phyloP scores from a whole-genome alignment of 2,113 vertebrate species.

The Erpornis zantholeuca region DNA sequence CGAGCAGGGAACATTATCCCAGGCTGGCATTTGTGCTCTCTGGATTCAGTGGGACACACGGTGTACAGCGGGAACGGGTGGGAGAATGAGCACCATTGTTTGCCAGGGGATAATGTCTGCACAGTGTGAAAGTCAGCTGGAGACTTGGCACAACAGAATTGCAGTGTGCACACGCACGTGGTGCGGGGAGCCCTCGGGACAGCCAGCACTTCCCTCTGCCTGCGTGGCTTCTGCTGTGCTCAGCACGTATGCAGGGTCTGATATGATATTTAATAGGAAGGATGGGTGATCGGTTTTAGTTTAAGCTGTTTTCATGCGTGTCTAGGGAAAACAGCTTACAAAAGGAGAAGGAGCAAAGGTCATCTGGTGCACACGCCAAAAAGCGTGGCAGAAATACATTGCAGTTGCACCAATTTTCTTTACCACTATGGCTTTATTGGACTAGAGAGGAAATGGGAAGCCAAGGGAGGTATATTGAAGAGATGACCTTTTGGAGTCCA shows the following conservation, averaged over 20 bases:
- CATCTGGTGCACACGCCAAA: fast-evolving
- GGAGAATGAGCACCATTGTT: constrained; percentile 48
- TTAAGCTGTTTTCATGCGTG: not conserved
- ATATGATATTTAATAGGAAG: fast-evolving
- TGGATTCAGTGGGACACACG: not conserved
- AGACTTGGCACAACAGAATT: not conserved
- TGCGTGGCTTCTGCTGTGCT: not conserved
- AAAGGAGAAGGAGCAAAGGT: not conserved
- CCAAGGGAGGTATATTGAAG: not conserved
- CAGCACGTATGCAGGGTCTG: fast-evolving
- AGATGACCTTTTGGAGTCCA: not conserved
- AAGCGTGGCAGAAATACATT: not conserved
- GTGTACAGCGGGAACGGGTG: not conserved
- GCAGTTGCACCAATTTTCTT: not conserved
- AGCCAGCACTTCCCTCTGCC: not conserved
- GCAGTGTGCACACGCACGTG: not conserved
- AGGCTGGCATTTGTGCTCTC: not conserved
- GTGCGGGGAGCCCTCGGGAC: not conserved
- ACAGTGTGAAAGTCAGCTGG: constrained; percentile 28
- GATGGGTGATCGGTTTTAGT: not conserved
- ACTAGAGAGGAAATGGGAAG: not conserved
- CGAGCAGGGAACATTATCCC: not conserved
- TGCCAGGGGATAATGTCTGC: constrained; percentile 2
- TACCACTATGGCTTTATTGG: not conserved
- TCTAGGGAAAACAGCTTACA: fast-evolving